These are phyloP conservation scores for Drosophila austrosaltans DNA, from an alignment of 2,888 invertebrate species.

Conservation along the genomic window DNA sequence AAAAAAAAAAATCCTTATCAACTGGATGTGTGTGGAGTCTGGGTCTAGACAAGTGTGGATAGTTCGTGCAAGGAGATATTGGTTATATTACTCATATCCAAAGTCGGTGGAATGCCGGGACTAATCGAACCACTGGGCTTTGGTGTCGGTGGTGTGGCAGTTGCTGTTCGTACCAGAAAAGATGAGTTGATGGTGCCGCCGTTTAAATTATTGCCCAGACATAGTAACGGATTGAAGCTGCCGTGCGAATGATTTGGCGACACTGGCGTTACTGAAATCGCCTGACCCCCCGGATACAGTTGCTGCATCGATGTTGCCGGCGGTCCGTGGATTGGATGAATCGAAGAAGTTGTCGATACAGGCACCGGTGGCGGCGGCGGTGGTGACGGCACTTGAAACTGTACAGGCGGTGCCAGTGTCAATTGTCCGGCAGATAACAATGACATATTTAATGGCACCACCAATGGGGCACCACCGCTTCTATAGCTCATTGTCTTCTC, in stretches of 20 bases:
- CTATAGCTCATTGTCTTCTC: slow-evolving; percentile 92
- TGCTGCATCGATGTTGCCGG: slow-evolving; percentile 27
- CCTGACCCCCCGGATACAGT: slow-evolving; percentile 67
- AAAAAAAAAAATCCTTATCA: background rate
- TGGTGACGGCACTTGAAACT: slow-evolving; percentile 67
- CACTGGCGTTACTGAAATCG: slow-evolving; percentile 83
- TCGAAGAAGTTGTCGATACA: background rate
- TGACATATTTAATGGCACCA: slow-evolving; percentile 64
- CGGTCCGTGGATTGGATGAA: slow-evolving; percentile 8
- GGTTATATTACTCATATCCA: slow-evolving; percentile 86
- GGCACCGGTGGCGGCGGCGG: slow-evolving; percentile 63
- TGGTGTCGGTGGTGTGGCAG: slow-evolving; percentile 83
- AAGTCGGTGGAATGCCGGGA: slow-evolving; percentile 86
- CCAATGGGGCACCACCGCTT: slow-evolving; percentile 65
- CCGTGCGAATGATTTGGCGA: slow-evolving; percentile 84
- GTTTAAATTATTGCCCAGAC: slow-evolving; percentile 32
- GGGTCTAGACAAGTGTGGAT: slow-evolving; percentile 86
- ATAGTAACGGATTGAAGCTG: slow-evolving; percentile 82
- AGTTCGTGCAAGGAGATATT: slow-evolving; percentile 87
- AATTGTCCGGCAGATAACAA: slow-evolving; percentile 56
- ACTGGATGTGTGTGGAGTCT: background rate
- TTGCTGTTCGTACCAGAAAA: slow-evolving; percentile 81
- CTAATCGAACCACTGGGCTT: slow-evolving; percentile 86
- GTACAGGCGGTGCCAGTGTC: slow-evolving; percentile 63
- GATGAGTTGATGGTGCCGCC: slow-evolving; percentile 76